Evolutionary conservation across 2,113 vertebrate genomes (phyloP), one percentile per base, ranked within the genome.

Genomic region (Butorides virescens): DNA sequence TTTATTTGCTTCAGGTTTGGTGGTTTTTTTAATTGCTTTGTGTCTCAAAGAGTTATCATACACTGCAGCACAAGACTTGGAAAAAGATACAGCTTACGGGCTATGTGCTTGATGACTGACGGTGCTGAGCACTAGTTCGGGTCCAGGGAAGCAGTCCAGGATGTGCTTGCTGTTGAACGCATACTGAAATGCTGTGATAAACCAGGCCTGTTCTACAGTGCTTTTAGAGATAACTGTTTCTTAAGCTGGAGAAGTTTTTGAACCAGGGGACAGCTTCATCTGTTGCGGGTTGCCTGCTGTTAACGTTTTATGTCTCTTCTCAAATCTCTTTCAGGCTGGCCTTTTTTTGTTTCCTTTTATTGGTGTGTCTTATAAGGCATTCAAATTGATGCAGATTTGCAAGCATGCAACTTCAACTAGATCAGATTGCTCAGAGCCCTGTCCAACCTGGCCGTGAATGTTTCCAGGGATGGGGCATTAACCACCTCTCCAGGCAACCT

Each of bases 61-160:
- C 39, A 63, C 32, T 42, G 34, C 34, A 70, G 27, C 37, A 16
- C 15, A 47, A 11, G 26, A 86, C 7, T 37, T 85, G 4, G 6
- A 30, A 68, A 32, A 90, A 46, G 11, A 8, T 53, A 59, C 2
- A 47, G 39, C 17, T 55, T 81, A 10, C 5, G 2, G 27, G 20
- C 8, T 55, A 20, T 9, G 6, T 0, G 0, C 19, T 81, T 77
- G 14, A 18, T 74, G 25, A 22, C 7, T 55, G 44, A 44, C 0
- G 0, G 10, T 76, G 58, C 23, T 49, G 26, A 46, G 23, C 58
- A 2, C 3, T 37, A 20, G 39, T 55, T 82, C n/a, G 37, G 19
- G 36, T 25, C 9, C n/a, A 59, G 18, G 30, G 36, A 36, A 49
- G 26, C 18, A 66, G 26, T 49, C 17, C 25, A 46, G 36, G 19